Base-by-base conservation (phyloP, 2,113 vertebrate genomes). In the Seriola quinqueradiata region DNA sequence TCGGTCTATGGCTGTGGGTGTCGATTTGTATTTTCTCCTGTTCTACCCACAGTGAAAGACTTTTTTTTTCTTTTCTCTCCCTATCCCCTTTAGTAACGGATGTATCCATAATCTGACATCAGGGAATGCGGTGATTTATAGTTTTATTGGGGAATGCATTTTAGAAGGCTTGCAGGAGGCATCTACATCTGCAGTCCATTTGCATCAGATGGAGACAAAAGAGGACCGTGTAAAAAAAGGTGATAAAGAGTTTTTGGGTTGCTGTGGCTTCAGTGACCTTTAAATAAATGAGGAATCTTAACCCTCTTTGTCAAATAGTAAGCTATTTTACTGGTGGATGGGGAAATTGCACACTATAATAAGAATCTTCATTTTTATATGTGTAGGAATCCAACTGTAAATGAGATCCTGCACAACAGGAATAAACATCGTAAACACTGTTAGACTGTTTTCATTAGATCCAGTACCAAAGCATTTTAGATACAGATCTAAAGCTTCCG, bases 111-210 rank as follows among this genome's bases (percentile, higher is more conserved):
- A 93, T 86, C 80, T 88, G 89, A 89, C 92, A 93, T 92, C 46
- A 89, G 86, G 87, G 91, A 93, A 93, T 91, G 88, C 40, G 59
- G 61, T 94, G 90, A 94, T 94, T 94, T 91, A 95, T 85, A 57
- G 81, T 82, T 89, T 46, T 90, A 79, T 75, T 85, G 85, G 74
- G 83, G 82, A 89, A 89, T 79, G 86, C 79, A 81, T 92, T 92
- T 90, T 91, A 81, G 84, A 93, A 82, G 67, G 75, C 77, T 91
- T 87, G 84, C 77, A 87, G 83, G 83, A 87, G 83, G 75, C 68
- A 75, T 81, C 82, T 82, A 59, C 68, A 91, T 92, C 93, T 95
- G 94, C 84, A 81, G 90, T 46, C 86, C 89, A 94, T 93, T 91
- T 90, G 86, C 80, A 77, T 92, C 58, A 67, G 69, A 82, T 52